Percentiles rank a stretch among this genome's conserved stretches.
phyloP scores from a whole-genome alignment of 2,113 vertebrate species.

The Bubo scandiacus region DNA sequence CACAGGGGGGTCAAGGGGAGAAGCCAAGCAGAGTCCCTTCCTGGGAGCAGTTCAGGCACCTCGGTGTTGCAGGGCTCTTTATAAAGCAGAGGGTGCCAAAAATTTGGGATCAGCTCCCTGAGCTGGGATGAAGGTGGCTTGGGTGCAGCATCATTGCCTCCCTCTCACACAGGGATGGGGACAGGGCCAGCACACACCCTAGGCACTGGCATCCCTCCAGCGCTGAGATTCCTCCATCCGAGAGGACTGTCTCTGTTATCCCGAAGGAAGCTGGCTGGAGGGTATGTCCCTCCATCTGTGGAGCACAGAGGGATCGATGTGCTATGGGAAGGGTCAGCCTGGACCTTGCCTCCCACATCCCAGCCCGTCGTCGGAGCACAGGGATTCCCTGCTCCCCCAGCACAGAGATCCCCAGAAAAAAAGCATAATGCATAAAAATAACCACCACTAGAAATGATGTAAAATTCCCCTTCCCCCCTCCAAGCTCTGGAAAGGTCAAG shows the following conservation, averaged over 20 bases:
- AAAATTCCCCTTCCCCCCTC: background rate
- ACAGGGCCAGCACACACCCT: background rate
- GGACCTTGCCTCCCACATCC: background rate
- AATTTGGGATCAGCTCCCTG: background rate
- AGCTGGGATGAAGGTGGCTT: background rate
- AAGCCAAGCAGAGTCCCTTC: background rate
- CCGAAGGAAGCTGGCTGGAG: background rate
- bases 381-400: rapidly evolving
- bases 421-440: background rate
- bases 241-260: background rate
- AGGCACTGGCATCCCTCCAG: background rate
- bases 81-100: background rate
- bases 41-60: background rate
- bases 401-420: background rate
- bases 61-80: background rate
- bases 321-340: background rate
- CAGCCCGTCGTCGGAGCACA: rapidly evolving
- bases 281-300: background rate
- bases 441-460: background rate
- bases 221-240: background rate
- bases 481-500: constrained; percentile 33
- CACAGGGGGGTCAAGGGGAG: background rate
- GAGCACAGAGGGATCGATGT: background rate
- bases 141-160: background rate
- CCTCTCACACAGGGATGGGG: rapidly evolving